Percentiles rank a stretch among this genome's conserved stretches.
Evolutionary conservation across 2,888 invertebrate genomes (phyloP).

Genomic region (Platerodrilus igneus): DNA sequence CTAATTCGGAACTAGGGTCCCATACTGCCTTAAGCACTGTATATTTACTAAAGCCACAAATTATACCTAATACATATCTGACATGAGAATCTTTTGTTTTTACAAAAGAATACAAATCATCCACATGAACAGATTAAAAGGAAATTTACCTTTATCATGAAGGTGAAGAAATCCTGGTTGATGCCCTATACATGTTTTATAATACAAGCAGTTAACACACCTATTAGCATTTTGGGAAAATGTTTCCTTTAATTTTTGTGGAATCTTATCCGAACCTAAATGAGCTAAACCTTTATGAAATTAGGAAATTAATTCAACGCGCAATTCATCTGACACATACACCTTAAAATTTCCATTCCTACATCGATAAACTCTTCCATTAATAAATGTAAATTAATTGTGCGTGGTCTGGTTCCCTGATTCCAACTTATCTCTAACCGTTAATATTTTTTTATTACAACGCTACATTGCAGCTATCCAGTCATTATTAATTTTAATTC

Average conservation of each 20-base stretch:
- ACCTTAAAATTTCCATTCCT: constrained; percentile 14
- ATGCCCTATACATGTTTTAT: constrained; percentile 30
- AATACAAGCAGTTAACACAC: too few species aligned
- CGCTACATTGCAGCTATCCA: constrained; percentile 11
- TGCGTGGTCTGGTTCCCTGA: constrained; percentile 24
- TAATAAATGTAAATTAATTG: constrained; percentile 10
- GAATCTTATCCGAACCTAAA: constrained; percentile 26
- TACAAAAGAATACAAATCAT: constrained; percentile 43
- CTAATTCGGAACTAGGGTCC: constrained; percentile 5
- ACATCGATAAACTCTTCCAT: constrained; percentile 20
- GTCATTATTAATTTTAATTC: constrained; percentile 7
- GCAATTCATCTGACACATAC: constrained; percentile 18
- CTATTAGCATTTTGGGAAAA: constrained; percentile 31
- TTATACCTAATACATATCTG: constrained; percentile 34
- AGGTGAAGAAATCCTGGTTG: constrained; percentile 30
- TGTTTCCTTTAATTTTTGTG: constrained; percentile 32
- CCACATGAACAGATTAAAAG: constrained; percentile 43
- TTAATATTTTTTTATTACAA: constrained; percentile 6
- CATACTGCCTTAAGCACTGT: constrained; percentile 9
- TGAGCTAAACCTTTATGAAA: constrained; percentile 33
- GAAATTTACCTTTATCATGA: constrained; percentile 38
- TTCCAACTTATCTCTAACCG: constrained; percentile 9
- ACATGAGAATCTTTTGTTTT: constrained; percentile 35
- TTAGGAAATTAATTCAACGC: constrained; percentile 29
- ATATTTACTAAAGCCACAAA: constrained; percentile 35